Base-by-base conservation (phyloP, 2,888 invertebrate species). In the Calephelis perditalis region DNA sequence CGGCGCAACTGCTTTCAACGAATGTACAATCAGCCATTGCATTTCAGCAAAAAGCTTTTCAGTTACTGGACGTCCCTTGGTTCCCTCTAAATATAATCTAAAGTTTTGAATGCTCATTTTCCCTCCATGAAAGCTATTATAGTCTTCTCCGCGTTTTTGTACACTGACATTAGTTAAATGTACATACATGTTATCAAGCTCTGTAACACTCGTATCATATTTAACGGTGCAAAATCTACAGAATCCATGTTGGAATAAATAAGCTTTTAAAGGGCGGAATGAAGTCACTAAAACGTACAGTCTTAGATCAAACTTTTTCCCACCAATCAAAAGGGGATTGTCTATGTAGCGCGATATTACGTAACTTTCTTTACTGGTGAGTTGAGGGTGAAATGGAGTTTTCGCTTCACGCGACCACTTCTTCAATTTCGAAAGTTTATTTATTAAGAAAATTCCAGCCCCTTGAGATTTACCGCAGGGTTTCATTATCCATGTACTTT, bases 401-500 rank as follows among this genome's bases (percentile, higher is more conserved):
- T 71, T 71, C 35, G 71, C 67, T 62, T 97, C 97, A 10, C 96
- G 92, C 0, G 97, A 97, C 96, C 96, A 97, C 77, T 95, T 94
- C 78, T 98, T 98, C 59, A 98, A 86, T 86, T 98, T 98, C 1
- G 98, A 98, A 65, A 98, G 88, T 90, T 97, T 98, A 80, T 98
- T 98, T 71, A 99, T 97, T 61, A 98, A 90, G 82, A 98, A 98
- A 76, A 99, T 99, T 12, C 98, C 98, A 4, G 96, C 94, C 0
- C 97, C 97, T 78, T 96, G 96, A 0, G 98, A 98, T 86, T 98
- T 96, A 15, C 98, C 98, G 78, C 97, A 97, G 0, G 98, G 98
- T 81, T 98, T 98, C 95, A 98, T 97, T 67, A 99, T 98, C 98
- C 98, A 98, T 0, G 98, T 98, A 68, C 97, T 97, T 73, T 96